These are phyloP conservation scores for Odontesthes bonariensis DNA, from an alignment of 2,113 vertebrate genomes.

Conservation along the genomic window DNA sequence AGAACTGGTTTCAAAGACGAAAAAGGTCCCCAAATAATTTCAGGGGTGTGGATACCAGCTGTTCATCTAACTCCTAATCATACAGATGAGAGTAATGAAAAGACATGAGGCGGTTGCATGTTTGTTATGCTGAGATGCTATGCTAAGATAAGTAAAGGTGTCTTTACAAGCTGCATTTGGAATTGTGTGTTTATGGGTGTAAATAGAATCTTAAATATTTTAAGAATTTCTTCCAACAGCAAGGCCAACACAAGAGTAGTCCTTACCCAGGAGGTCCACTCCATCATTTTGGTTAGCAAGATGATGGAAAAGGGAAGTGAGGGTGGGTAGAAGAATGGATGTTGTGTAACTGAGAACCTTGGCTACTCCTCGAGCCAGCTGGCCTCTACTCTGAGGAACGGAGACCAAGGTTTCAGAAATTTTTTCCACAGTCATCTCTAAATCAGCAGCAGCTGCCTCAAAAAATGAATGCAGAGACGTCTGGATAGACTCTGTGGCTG, in stretches of 20 bases:
- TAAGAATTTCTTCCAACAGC: not conserved
- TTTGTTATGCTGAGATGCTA: not conserved
- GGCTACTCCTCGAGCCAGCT: constrained; percentile 85
- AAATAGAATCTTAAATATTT: not conserved
- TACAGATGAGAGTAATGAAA: not conserved
- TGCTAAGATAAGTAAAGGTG: not conserved
- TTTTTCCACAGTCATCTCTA: constrained; percentile 89
- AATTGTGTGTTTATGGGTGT: not conserved
- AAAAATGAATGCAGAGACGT: constrained; percentile 88
- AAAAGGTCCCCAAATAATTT: constrained; percentile 36
- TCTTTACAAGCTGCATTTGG: not conserved
- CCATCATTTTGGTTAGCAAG: constrained; percentile 88
- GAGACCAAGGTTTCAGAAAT: constrained; percentile 85
- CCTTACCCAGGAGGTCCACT: constrained; percentile 89
- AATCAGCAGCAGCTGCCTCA: constrained; percentile 89
- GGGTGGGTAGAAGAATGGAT: constrained; percentile 88
- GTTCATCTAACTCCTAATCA: constrained; percentile 31
- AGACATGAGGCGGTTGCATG: not conserved
- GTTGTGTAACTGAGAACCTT: constrained; percentile 90
- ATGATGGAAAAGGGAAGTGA: constrained; percentile 93
- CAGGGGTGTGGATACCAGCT: constrained; percentile 40
- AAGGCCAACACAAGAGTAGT: not conserved
- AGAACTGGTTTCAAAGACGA: constrained; percentile 48
- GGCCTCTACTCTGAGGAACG: constrained; percentile 86
- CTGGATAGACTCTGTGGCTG: constrained; percentile 84